Base-by-base conservation (phyloP, 2,113 vertebrate genomes). In the Odocoileus hemionus region DNA sequence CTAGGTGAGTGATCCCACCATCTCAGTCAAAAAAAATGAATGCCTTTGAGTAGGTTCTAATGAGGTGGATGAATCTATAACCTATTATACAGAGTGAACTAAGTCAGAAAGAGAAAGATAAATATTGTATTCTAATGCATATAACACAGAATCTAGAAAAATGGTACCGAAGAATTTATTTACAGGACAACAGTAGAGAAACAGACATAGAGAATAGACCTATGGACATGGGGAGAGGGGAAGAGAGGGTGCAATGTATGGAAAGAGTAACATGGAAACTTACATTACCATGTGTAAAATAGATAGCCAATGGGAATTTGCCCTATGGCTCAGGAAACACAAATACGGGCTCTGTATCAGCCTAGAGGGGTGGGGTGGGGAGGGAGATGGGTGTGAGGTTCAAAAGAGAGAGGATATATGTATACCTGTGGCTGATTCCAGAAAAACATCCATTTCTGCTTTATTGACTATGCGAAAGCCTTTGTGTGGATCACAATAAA, bases 301-400 rank as follows among this genome's bases (percentile, higher is more conserved):
- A 70, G 19, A 70, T 39, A 70, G n/a, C n/a, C 67, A 23, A 39
- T 21, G 12, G n/a, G 67, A 39, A 70, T 70, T 39, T 70, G 67
- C 19, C 5, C 1, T 39, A 10, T 70, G 67, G 67, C 19, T 70
- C 19, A 39, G 67, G 5, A 70, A 39, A 70, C 19, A 23, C 67
- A 39, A 23, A 70, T 70, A 70, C 0, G 0, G n/a, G 19, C n/a
- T 70, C 19, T 70, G 67, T 12, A 39, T 39, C 67, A 23, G n/a
- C 19, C 67, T 70, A 36, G n/a, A 39, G 67, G n/a, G 1, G 5
- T 39, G 19, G 67, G 19, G 5, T 23, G 10, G 67, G 67, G 67
- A 39, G 2, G 19, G 10, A 70, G 5, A 70, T 39, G 67, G 10
- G 19, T 39, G 12, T 70, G 19, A 70, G 10, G 19, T 70, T 70